Evolutionary conservation across 2,797 vertebrate species (phyloP).

Genomic region (Eidolon dupreanum): DNA sequence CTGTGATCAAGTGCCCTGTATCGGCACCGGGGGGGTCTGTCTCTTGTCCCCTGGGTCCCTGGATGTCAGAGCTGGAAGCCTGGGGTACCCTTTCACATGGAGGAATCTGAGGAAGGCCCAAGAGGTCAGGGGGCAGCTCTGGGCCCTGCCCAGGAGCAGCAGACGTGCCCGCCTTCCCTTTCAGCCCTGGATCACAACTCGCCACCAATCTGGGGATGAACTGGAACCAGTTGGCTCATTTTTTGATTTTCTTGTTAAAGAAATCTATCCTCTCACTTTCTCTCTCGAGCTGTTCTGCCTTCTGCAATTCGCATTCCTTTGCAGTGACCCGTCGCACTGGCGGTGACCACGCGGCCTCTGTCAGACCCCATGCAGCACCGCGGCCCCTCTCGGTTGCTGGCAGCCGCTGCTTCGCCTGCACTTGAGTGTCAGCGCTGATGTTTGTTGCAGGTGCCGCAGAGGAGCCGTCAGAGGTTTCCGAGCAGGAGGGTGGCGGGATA

Average conservation of each 20-base stretch:
- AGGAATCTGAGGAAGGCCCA: background rate
- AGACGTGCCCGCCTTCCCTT: background rate
- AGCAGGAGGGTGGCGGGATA: background rate
- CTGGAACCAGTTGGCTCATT: background rate
- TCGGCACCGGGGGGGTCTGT: background rate
- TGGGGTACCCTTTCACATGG: background rate
- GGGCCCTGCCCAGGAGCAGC: background rate
- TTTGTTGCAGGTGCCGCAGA: rapidly evolving
- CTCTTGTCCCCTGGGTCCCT: background rate
- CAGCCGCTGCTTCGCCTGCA: too few species aligned
- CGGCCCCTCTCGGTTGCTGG: background rate
- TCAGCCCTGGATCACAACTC: too few species aligned
- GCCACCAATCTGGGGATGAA: background rate
- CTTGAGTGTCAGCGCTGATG: background rate
- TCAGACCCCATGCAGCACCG: background rate
- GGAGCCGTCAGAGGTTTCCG: background rate
- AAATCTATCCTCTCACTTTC: background rate
- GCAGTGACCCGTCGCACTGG: too few species aligned
- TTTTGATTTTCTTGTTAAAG: background rate
- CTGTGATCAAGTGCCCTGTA: background rate
- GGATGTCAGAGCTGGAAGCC: background rate
- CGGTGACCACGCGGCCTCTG: rapidly evolving
- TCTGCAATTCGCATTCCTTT: background rate
- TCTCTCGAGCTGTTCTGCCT: background rate
- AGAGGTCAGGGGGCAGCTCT: background rate